Percentiles rank a stretch among this genome's conserved stretches.
phyloP scores from a whole-genome alignment of 2,113 vertebrate species.

The Salvelinus namaycush region DNA sequence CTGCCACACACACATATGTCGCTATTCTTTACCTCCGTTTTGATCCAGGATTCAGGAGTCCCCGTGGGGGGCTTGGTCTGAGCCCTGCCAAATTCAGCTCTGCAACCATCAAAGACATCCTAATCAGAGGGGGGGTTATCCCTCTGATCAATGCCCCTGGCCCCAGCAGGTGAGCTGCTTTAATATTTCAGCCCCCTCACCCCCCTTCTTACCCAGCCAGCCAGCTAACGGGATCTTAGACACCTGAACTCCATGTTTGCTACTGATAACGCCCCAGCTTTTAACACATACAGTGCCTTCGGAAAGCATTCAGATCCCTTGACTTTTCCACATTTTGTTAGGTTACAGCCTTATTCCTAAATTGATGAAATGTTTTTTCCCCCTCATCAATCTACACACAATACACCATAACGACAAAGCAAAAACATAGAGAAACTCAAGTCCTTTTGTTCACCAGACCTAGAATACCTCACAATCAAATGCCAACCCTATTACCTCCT shows the following conservation, averaged over 20 bases:
- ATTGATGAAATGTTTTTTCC: no score
- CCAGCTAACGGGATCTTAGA: conserved; percentile 17
- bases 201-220: conserved; percentile 8
- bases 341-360: not conserved
- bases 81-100: conserved; percentile 54
- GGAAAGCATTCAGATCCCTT: no score
- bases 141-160: conserved; percentile 53
- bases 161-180: conserved; percentile 50
- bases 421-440: no score
- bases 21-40: conserved; percentile 52
- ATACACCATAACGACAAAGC: no score
- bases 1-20: conserved; percentile 24
- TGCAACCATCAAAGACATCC: conserved; percentile 62
- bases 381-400: no score
- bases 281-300: conserved; percentile 25
- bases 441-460: no score
- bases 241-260: conserved; percentile 45
- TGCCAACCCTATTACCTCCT: no score
- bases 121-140: conserved; percentile 33
- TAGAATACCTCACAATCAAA: no score
- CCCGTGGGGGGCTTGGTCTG: conserved; percentile 45
- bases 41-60: conserved; percentile 55
- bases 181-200: conserved; percentile 40
- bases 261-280: conserved; percentile 44
- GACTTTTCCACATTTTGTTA: no score